phyloP scores from a whole-genome alignment of 2,888 invertebrate species.

The Adelphocoris suturalis region DNA sequence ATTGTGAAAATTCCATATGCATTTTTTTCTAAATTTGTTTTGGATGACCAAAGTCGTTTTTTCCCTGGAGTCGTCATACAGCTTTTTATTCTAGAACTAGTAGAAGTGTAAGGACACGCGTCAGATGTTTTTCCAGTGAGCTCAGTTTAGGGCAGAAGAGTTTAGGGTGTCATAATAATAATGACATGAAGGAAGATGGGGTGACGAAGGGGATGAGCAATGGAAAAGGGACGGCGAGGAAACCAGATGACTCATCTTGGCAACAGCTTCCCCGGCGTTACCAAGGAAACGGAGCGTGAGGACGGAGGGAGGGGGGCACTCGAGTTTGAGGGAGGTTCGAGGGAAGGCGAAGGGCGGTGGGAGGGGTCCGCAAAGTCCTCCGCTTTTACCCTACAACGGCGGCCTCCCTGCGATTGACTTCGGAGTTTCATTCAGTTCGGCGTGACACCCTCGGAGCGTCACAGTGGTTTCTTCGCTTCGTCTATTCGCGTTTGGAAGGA shows the following conservation, averaged over 20 bases:
- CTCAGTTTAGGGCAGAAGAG: not conserved
- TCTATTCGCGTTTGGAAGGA: not conserved
- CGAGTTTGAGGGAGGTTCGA: not conserved
- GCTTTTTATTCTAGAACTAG: too few species aligned
- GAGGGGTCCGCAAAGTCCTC: not conserved
- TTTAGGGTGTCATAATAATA: not conserved
- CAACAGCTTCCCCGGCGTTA: not conserved
- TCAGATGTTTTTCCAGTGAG: too few species aligned
- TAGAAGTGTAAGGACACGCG: too few species aligned
- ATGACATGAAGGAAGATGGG: too few species aligned
- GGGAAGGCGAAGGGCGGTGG: not conserved
- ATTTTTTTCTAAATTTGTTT: too few species aligned
- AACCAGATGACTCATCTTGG: not conserved
- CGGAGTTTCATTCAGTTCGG: slow-evolving; percentile 10
- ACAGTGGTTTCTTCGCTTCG: slow-evolving; percentile 1
- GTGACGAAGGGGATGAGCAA: not conserved
- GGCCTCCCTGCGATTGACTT: not conserved
- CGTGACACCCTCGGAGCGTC: not conserved
- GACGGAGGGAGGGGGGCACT: too few species aligned
- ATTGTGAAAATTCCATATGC: too few species aligned
- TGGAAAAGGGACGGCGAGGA: not conserved
- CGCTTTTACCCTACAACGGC: not conserved
- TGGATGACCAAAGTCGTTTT: too few species aligned
- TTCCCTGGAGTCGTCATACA: too few species aligned
- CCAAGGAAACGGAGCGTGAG: too few species aligned